A percentile compares a stretch with the other conserved stretches of the same genome.
These are phyloP conservation scores for Macrotus californicus DNA, from an alignment of 2,113 vertebrate genomes.

Conservation along the genomic window DNA sequence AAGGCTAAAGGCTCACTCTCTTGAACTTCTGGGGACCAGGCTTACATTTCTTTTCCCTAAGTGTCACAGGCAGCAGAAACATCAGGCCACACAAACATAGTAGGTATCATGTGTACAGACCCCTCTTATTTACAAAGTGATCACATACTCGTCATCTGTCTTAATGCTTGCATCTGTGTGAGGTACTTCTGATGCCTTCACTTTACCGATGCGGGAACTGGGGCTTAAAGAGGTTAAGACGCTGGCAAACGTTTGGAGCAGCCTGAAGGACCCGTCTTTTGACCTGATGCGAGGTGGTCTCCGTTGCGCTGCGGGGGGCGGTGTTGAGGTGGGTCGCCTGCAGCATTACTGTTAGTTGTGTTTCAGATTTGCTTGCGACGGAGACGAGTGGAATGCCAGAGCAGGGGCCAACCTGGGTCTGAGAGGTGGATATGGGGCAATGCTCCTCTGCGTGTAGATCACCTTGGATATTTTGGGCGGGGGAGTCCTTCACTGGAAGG, in stretches of 20 bases:
- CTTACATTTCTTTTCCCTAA: background rate
- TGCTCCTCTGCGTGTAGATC: background rate
- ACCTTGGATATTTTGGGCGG: background rate
- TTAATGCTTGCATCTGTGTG: background rate
- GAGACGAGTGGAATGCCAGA: background rate
- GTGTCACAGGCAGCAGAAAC: background rate
- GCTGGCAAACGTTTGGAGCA: background rate
- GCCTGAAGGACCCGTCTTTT: background rate
- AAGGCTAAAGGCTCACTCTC: background rate
- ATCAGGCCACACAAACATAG: background rate
- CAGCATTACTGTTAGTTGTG: background rate
- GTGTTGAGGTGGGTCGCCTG: background rate
- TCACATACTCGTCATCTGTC: background rate
- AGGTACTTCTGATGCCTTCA: background rate
- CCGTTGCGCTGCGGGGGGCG: rapidly evolving
- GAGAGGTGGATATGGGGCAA: background rate
- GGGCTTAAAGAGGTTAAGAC: background rate
- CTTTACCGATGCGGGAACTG: background rate
- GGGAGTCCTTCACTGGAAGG: background rate
- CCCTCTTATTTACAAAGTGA: background rate
- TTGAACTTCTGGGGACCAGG: background rate
- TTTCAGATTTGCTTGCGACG: background rate
- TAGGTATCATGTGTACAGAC: too few species aligned
- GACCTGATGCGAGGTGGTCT: background rate
- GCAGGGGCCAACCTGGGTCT: background rate